A percentile compares a stretch with the other conserved stretches of the same genome.
These are phyloP conservation scores for human (Homo sapiens) DNA, from an alignment of 2,113 vertebrate species.

Conservation along the genomic window DNA sequence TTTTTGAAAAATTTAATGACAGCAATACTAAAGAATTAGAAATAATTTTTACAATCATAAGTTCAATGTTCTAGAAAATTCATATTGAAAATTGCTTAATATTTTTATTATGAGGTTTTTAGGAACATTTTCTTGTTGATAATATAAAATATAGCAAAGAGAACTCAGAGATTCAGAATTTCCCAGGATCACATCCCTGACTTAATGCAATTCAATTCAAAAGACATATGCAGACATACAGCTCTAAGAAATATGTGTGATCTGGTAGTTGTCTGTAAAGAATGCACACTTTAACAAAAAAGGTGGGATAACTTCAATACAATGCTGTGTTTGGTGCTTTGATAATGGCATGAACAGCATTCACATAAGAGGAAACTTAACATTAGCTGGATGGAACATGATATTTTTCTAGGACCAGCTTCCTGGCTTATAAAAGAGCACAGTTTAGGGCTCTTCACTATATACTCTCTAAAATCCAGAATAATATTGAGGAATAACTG, in stretches of 20 bases:
- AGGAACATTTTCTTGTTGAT: background rate
- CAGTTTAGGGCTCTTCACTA: background rate
- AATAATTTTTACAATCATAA: constrained; percentile 20
- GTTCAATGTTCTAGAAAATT: constrained; percentile 7
- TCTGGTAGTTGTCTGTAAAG: background rate
- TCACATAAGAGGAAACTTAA: background rate
- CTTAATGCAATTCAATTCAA: constrained; percentile 21
- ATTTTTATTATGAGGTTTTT: background rate
- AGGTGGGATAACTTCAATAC: background rate
- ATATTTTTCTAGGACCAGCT: background rate
- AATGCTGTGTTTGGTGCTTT: background rate
- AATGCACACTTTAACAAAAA: background rate
- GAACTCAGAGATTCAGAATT: background rate
- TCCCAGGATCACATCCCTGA: background rate
- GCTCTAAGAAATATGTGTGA: background rate
- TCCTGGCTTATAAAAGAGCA: background rate
- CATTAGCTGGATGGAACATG: background rate
- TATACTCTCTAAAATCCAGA: background rate
- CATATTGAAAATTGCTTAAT: background rate
- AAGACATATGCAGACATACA: background rate
- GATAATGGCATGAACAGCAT: background rate
- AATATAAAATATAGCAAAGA: background rate
- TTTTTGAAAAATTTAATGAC: constrained; percentile 16
- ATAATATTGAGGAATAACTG: background rate
- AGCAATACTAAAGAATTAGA: constrained; percentile 4